phyloP scores from a whole-genome alignment of 2,888 invertebrate genomes.

The Platycheirus albimanus region DNA sequence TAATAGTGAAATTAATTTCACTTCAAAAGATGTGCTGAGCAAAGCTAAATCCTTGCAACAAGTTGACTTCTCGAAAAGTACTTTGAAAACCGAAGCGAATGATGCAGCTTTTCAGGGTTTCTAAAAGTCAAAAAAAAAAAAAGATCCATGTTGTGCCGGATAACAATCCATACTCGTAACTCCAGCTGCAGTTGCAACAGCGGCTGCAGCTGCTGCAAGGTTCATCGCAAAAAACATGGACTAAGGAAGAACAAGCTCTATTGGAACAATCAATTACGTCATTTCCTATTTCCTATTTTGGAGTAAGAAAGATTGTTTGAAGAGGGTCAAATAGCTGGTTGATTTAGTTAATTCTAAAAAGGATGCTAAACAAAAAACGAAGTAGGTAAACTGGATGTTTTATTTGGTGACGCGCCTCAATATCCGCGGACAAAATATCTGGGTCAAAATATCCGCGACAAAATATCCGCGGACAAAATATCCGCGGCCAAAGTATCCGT shows the following conservation, averaged over 20 bases:
- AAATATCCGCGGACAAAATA: no score
- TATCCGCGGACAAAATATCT: no score
- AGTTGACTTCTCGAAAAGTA: slow-evolving; percentile 92
- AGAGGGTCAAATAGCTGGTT: slow-evolving; percentile 98
- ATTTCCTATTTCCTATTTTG: slow-evolving; percentile 92
- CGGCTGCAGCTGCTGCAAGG: no score
- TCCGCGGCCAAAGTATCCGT: no score
- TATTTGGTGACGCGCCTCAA: no score
- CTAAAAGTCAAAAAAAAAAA: slow-evolving; percentile 92
- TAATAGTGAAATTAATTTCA: slow-evolving; percentile 84
- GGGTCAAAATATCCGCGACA: no score
- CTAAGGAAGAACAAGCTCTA: slow-evolving; percentile 96
- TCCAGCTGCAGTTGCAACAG: not conserved
- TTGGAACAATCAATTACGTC: slow-evolving; percentile 98
- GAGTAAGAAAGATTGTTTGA: slow-evolving; percentile 98
- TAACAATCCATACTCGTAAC: slow-evolving; percentile 79
- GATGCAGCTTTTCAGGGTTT: slow-evolving; percentile 96
- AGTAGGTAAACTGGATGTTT: slow-evolving; percentile 77
- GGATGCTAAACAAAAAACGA: slow-evolving; percentile 86
- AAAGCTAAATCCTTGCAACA: slow-evolving; percentile 98
- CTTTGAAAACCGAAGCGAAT: slow-evolving; percentile 93
- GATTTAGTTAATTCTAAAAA: slow-evolving; percentile 98
- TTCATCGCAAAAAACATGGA: slow-evolving; percentile 88
- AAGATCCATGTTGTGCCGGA: slow-evolving; percentile 85
- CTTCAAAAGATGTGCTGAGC: slow-evolving; percentile 95